Conservation (phyloP, 2,113 vertebrate species). For the Phyllostomus discolor region DNA sequence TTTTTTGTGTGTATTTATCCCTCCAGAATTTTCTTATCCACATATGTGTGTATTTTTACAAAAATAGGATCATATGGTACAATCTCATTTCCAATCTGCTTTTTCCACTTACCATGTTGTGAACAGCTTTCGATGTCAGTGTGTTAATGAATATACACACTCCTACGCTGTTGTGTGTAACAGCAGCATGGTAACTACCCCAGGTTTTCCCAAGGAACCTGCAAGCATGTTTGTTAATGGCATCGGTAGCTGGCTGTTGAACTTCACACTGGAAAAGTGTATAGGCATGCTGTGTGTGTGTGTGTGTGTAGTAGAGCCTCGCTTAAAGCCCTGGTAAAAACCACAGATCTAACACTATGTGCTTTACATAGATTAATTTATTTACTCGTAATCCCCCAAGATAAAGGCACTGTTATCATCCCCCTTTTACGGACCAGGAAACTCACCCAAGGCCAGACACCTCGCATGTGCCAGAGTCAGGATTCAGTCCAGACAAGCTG, state of each 20-base stretch:
- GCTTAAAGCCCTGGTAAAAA: background rate
- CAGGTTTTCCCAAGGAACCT: background rate
- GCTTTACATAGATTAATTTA: background rate
- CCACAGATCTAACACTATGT: background rate
- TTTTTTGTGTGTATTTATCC: background rate
- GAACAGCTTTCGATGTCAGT: background rate
- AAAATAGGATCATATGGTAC: background rate
- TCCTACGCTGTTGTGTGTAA: background rate
- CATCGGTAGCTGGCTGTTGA: background rate
- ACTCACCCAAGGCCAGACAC: background rate
- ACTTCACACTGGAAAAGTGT: background rate
- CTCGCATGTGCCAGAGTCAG: background rate
- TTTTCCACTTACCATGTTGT: background rate
- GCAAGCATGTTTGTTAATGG: background rate
- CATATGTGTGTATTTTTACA: background rate
- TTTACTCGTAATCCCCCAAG: background rate
- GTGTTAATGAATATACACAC: background rate
- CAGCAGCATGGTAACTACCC: background rate
- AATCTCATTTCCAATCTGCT: slow-evolving; percentile 20
- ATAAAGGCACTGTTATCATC: background rate
- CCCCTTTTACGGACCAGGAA: background rate
- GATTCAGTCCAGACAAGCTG: background rate
- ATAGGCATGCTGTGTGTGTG: background rate
- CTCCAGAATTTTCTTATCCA: background rate
- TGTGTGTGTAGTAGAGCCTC: background rate